Percentiles rank a stretch among this genome's conserved stretches.
Conservation (phyloP, 2,113 vertebrate genomes). For the Brachyhypopomus gauderio region DNA sequence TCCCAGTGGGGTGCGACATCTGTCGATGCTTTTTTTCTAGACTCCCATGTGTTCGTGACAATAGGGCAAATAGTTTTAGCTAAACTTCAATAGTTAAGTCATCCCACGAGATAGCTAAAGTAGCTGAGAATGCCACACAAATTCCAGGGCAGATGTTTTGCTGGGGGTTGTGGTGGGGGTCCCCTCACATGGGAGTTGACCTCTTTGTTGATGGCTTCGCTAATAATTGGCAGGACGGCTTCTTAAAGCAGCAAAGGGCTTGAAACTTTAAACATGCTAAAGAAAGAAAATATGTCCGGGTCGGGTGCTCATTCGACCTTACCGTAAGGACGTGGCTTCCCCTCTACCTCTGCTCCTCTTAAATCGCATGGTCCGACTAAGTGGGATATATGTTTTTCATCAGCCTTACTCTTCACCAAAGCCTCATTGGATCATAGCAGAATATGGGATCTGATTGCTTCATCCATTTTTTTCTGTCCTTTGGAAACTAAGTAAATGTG, state of each 20-base stretch:
- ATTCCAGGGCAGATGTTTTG: conserved; percentile 68
- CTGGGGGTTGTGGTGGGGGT: conserved; percentile 60
- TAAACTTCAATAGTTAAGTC: conserved; percentile 51
- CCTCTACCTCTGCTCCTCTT: neutral
- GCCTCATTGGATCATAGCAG: conserved; percentile 7
- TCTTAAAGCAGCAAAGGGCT: conserved; percentile 43
- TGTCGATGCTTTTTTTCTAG: conserved; percentile 7
- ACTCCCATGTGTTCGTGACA: conserved; percentile 53
- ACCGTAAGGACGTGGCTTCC: neutral
- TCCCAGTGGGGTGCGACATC: conserved; percentile 12
- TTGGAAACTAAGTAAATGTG: conserved; percentile 28
- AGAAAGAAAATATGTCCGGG: conserved; percentile 42
- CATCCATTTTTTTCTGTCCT: neutral
- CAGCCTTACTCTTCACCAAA: neutral
- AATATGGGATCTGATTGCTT: conserved; percentile 26
- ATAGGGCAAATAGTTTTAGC: conserved; percentile 55
- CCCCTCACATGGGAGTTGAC: conserved; percentile 68
- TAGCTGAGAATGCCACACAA: conserved; percentile 65
- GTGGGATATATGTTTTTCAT: neutral
- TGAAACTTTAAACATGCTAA: conserved; percentile 47
- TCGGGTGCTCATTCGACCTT: conserved; percentile 16
- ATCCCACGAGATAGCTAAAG: conserved; percentile 55
- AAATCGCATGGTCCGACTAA: neutral
- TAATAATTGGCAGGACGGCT: conserved; percentile 61
- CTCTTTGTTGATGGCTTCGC: conserved; percentile 61